Conservation (phyloP, 2,113 vertebrate genomes). For the Notarius quadriscutis region DNA sequence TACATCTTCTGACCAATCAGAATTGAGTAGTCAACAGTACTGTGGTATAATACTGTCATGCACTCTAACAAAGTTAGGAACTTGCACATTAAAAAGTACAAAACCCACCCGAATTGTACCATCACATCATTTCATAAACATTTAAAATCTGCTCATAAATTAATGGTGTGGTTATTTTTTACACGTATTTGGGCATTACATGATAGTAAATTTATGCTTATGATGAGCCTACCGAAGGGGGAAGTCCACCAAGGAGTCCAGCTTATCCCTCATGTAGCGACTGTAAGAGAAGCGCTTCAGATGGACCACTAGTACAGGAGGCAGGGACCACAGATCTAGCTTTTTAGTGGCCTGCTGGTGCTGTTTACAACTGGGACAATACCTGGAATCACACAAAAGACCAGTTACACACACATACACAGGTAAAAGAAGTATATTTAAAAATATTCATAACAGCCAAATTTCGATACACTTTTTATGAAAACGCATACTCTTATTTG, state of each 20-base stretch:
- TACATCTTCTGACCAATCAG: neutral
- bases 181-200: neutral
- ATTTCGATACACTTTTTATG: neutral
- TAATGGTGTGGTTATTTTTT: neutral
- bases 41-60: neutral
- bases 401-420: neutral
- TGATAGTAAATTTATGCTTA: neutral
- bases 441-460: neutral
- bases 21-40: neutral
- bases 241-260: conserved; percentile 96
- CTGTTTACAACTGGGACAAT: conserved; percentile 98
- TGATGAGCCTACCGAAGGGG: conserved; percentile 75
- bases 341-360: conserved; percentile 99
- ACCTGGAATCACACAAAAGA: conserved; percentile 72
- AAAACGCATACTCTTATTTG: neutral
- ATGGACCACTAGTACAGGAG: conserved; percentile 94
- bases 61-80: neutral
- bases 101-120: neutral
- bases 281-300: conserved; percentile 98
- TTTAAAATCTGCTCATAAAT: neutral
- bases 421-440: neutral
- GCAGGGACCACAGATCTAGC: conserved; percentile 94
- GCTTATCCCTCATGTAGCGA: conserved; percentile 97
- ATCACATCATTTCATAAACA: neutral
- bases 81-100: neutral